phyloP scores from a whole-genome alignment of 2,797 vertebrate species.

The Melanogrammus aeglefinus region DNA sequence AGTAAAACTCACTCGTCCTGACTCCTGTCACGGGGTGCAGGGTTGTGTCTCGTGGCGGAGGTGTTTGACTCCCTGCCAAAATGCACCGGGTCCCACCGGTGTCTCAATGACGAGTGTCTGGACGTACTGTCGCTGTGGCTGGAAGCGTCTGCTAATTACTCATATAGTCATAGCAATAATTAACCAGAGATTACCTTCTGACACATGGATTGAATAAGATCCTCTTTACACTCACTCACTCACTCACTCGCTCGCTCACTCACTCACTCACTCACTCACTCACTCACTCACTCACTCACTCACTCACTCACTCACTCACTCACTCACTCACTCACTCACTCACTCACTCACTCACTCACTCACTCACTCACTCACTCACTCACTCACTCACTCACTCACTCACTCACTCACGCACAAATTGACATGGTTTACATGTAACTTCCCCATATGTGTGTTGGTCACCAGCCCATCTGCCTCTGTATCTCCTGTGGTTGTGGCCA shows the following conservation, averaged over 20 bases:
- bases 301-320: too few species aligned
- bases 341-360: too few species aligned
- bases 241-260: too few species aligned
- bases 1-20: slow-evolving; percentile 62
- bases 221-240: too few species aligned
- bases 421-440: background rate
- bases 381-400: too few species aligned
- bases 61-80: background rate
- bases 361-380: too few species aligned
- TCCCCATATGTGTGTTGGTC: background rate
- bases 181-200: background rate
- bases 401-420: too few species aligned
- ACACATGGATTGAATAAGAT: too few species aligned
- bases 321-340: too few species aligned
- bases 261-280: too few species aligned
- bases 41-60: background rate
- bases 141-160: background rate
- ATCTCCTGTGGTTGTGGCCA: background rate
- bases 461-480: background rate
- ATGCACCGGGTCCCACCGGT: too few species aligned
- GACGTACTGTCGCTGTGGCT: background rate
- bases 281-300: too few species aligned
- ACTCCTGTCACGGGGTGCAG: background rate
- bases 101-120: background rate
- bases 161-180: background rate